phyloP scores from a whole-genome alignment of 2,797 vertebrate species.

The Sylvilagus floridanus region DNA sequence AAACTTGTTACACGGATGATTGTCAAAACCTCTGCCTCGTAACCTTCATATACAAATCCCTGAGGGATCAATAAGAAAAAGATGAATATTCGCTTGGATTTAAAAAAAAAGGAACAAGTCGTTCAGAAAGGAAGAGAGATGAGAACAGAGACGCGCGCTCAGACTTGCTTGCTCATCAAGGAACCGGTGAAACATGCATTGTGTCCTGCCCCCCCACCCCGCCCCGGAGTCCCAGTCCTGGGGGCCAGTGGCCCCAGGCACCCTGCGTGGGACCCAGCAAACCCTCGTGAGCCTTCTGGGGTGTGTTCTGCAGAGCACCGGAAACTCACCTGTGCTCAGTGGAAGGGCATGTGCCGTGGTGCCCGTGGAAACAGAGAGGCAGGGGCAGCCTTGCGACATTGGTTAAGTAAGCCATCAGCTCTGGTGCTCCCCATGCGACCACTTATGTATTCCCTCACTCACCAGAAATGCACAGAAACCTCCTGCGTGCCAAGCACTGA shows the following conservation, averaged over 20 bases:
- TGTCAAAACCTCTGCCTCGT: neutral
- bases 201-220: neutral
- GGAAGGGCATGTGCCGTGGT: too few species aligned
- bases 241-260: fast-evolving
- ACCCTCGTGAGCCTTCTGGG: neutral
- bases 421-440: fast-evolving
- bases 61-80: constrained; percentile 56
- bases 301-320: neutral
- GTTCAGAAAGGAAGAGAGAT: constrained; percentile 29
- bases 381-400: neutral
- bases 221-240: neutral
- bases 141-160: neutral
- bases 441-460: neutral
- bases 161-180: neutral
- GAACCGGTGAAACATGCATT: neutral
- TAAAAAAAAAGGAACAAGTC: constrained; percentile 1
- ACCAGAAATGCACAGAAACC: neutral
- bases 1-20: neutral
- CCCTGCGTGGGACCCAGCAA: neutral
- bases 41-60: constrained; percentile 53
- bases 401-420: neutral
- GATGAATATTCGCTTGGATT: neutral
- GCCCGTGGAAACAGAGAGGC: neutral
- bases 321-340: neutral
- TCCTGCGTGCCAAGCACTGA: neutral